phyloP scores from a whole-genome alignment of 2,113 vertebrate genomes.

The Pagrus major region DNA sequence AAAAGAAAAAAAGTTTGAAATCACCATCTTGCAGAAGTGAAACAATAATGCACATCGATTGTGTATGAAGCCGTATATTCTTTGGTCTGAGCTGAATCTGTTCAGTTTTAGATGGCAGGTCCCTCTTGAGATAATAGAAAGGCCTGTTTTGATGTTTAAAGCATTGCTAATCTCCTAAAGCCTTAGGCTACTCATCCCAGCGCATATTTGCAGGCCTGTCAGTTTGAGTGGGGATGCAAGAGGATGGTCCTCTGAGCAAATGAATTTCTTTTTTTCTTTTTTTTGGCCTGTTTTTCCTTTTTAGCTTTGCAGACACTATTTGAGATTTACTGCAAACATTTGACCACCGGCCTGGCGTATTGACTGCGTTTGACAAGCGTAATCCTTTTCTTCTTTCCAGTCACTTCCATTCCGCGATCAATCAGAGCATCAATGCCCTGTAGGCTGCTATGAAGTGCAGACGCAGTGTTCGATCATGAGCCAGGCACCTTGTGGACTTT shows the following conservation, averaged over 20 bases:
- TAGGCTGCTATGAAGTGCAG: constrained; percentile 90
- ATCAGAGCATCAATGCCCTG: constrained; percentile 91
- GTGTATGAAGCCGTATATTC: constrained; percentile 64
- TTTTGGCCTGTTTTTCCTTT: constrained; percentile 71
- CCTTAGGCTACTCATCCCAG: constrained; percentile 70
- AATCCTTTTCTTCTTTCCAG: constrained; percentile 91
- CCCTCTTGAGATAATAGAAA: constrained; percentile 73
- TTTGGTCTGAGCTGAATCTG: constrained; percentile 61
- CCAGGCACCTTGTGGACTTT: constrained; percentile 87
- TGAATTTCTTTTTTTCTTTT: constrained; percentile 59
- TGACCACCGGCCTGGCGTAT: constrained; percentile 84
- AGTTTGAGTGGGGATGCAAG: constrained; percentile 72
- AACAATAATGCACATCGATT: constrained; percentile 74
- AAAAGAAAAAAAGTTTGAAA: constrained; percentile 51
- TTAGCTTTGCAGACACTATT: constrained; percentile 88
- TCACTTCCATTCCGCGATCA: constrained; percentile 93
- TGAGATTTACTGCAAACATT: constrained; percentile 90
- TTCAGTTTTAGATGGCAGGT: constrained; percentile 64
- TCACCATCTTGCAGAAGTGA: constrained; percentile 49
- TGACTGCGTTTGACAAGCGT: constrained; percentile 90
- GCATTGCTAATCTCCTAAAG: constrained; percentile 81
- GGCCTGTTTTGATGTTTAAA: constrained; percentile 78
- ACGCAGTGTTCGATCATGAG: constrained; percentile 88
- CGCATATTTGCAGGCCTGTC: constrained; percentile 80
- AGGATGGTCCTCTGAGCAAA: constrained; percentile 75